A percentile compares a stretch with the other conserved stretches of the same genome.
phyloP scores from a whole-genome alignment of 2,113 vertebrate genomes.

The Cyprinodon tularosa region DNA sequence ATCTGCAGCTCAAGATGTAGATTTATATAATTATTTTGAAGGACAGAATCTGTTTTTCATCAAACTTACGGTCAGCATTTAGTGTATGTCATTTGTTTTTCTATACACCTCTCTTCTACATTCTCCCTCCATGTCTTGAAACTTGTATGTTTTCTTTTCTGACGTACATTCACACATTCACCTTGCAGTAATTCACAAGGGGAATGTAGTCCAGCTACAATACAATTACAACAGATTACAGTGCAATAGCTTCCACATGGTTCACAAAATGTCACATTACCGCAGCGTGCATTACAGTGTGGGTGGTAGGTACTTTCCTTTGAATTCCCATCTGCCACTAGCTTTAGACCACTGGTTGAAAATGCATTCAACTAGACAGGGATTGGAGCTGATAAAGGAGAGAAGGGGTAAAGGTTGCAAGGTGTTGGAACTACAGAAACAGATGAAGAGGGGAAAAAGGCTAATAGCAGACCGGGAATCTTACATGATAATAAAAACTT shows the following conservation, averaged over 20 bases:
- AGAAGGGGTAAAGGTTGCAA: conserved; percentile 35
- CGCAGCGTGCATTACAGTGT: conserved; percentile 31
- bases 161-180: conserved; percentile 13
- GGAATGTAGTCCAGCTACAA: conserved; percentile 70
- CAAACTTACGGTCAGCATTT: not conserved
- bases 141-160: not conserved
- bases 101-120: not conserved
- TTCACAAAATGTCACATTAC: conserved; percentile 69
- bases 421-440: not conserved
- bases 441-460: not conserved
- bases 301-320: conserved; percentile 57
- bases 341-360: conserved; percentile 12
- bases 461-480: conserved; percentile 4
- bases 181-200: conserved; percentile 50
- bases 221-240: conserved; percentile 75
- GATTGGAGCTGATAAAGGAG: conserved; percentile 28
- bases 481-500: conserved; percentile 23
- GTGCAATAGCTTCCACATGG: conserved; percentile 75
- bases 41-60: conserved; percentile 4
- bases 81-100: rapidly evolving
- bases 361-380: conserved; percentile 50
- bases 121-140: conserved; percentile 11
- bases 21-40: not conserved
- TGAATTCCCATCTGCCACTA: conserved; percentile 45
- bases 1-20: not conserved